phyloP scores from a whole-genome alignment of 2,888 invertebrate species.

The Plebejus argus region DNA sequence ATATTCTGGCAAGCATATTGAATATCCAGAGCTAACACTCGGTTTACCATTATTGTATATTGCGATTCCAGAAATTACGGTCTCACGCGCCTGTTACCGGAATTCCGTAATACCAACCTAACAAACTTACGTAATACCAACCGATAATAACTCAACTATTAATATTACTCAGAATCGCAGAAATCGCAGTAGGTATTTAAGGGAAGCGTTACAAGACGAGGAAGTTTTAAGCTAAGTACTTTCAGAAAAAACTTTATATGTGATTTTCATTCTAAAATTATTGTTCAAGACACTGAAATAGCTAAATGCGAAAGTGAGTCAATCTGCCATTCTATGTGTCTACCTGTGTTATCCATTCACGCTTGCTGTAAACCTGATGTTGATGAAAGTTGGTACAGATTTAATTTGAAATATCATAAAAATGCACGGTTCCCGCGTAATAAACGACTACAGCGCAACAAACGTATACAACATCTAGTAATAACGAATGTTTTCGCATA shows the following conservation, averaged over 20 bases:
- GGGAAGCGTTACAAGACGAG: not conserved
- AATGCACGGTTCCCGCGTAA: no score
- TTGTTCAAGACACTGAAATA: no score
- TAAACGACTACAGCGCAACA: no score
- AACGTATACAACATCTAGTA: no score
- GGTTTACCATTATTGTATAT: slow-evolving; percentile 12
- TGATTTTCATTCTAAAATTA: no score
- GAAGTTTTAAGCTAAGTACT: not conserved
- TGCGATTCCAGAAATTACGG: slow-evolving; percentile 9
- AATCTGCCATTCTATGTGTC: no score
- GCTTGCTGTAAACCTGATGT: no score
- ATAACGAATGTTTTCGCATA: not conserved
- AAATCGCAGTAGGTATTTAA: not conserved
- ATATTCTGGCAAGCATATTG: not conserved
- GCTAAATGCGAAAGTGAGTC: no score
- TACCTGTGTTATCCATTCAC: no score
- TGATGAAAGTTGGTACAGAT: no score
- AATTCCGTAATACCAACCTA: not conserved
- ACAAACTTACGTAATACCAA: not conserved
- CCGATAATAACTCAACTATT: not conserved
- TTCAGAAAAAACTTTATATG: no score
- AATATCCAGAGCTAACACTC: not conserved
- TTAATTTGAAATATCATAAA: no score
- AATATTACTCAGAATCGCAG: not conserved
- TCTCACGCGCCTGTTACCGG: not conserved